phyloP scores from a whole-genome alignment of 2,113 vertebrate species.

The Fregetta grallaria region DNA sequence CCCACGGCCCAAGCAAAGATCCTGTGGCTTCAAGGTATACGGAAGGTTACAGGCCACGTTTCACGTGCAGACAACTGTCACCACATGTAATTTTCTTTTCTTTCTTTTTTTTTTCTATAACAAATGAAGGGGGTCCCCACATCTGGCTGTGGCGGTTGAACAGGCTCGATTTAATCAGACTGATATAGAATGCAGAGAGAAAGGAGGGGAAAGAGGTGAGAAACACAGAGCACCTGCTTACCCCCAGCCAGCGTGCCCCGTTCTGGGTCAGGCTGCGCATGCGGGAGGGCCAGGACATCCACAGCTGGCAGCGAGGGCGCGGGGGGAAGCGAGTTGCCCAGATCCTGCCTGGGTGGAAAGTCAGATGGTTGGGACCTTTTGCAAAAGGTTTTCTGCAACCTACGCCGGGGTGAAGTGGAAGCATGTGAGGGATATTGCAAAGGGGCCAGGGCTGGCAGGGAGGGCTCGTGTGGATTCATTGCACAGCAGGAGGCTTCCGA shows the following conservation, averaged over 20 bases:
- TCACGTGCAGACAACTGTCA: slow-evolving; percentile 42
- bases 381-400: not conserved
- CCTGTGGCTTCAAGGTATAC: not conserved
- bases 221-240: slow-evolving; percentile 20
- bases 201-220: not conserved
- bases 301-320: not conserved
- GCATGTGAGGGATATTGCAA: not conserved
- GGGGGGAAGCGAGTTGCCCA: not conserved
- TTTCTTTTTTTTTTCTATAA: not conserved
- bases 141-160: slow-evolving; percentile 50
- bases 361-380: not conserved
- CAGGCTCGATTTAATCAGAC: not conserved
- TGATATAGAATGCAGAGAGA: not conserved
- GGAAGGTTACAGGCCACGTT: not conserved
- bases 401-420: not conserved
- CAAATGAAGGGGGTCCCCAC: not conserved
- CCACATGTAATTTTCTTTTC: not conserved
- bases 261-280: not conserved
- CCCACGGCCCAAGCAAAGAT: not conserved
- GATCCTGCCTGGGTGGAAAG: not conserved
- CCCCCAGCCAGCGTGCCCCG: not conserved
- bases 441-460: not conserved
- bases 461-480: not conserved
- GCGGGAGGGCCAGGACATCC: not conserved
- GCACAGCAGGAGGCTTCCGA: not conserved